phyloP scores from a whole-genome alignment of 2,888 invertebrate genomes.

The Monopis laevigella region DNA sequence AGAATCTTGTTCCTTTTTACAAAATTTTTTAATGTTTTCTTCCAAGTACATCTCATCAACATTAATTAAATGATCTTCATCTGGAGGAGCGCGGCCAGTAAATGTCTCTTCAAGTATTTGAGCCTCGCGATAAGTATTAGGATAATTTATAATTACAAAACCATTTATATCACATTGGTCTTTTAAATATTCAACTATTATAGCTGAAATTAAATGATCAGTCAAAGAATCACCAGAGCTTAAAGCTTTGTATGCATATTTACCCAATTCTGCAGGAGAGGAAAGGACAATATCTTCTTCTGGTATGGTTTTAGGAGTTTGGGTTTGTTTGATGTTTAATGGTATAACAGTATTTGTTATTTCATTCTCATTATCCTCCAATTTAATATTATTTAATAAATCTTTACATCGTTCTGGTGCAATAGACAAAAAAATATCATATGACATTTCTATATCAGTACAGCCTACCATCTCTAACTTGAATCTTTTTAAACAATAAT shows the following conservation, averaged over 20 bases:
- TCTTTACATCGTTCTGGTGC: conserved; percentile 41
- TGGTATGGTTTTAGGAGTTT: conserved; percentile 70
- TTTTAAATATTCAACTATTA: conserved; percentile 70
- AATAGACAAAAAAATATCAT: conserved; percentile 38
- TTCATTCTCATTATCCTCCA: conserved; percentile 26
- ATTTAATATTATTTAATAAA: conserved; percentile 40
- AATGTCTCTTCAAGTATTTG: conserved; percentile 68
- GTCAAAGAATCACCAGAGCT: conserved; percentile 60
- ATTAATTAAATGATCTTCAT: conserved; percentile 36
- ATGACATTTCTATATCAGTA: conserved; percentile 52
- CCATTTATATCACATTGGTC: conserved; percentile 53
- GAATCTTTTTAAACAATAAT: conserved; percentile 64
- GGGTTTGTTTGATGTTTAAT: conserved; percentile 52
- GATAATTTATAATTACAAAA: conserved; percentile 74
- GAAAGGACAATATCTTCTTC: conserved; percentile 64
- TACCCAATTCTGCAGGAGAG: conserved; percentile 60
- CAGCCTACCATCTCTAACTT: conserved; percentile 61
- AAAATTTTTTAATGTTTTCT: conserved; percentile 42
- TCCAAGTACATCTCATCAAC: conserved; percentile 50
- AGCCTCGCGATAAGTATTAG: conserved; percentile 66
- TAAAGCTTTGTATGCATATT: conserved; percentile 62
- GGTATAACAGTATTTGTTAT: background rate
- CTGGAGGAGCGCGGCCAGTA: conserved; percentile 58
- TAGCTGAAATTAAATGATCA: conserved; percentile 63
- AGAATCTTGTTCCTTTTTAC: conserved; percentile 41